Base-by-base conservation (phyloP, 2,797 vertebrate genomes). In the Arnoldichthys spilopterus region DNA sequence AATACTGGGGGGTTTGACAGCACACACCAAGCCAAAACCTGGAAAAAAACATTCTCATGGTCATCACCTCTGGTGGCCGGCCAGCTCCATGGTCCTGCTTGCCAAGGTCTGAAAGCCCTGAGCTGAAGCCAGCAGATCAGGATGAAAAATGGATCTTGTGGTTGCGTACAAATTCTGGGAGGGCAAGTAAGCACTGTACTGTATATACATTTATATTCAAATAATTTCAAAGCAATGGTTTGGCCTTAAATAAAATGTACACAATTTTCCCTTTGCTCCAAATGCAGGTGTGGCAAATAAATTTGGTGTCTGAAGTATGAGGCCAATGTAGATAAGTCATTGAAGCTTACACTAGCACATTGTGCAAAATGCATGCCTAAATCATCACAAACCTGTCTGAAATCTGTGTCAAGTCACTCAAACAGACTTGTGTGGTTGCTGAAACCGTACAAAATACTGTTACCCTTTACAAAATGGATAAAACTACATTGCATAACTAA, bases 11-110 rank as follows among this genome's bases (percentile, higher is more conserved):
- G 28, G 3, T 18, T 16, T 66, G 22, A 76, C 74, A 76, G 28
- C 47, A 75, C 20, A 66, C 58, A 45, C 15, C 24, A 12, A 49
- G 77, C 74, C 59, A 68, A 72, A 70, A 80, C 64, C 56, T 64
- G 63, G 32, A 22, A 34, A 62, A 82, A 32, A 82, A 74, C 76
- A 59, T 78, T 82, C 77, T 78, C 77, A 75, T 76, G 43, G 76
- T 79, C 67, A 72, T 83, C 69, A 73, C 61, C 59, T 77, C 64
- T 78, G 80, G 56, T 70, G 43, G 37, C 43, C 30, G 15, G 71
- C 71, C 77, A 73, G 69, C 40, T 77, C n/a, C 30, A 20, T 18
- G n/a, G 22, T 6, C 28, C 37, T 30, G 28, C n/a, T 20, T 54
- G 67, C 76, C 79, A 80, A 75, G 67, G 24, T 51, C 37, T 56